A percentile compares a stretch with the other conserved stretches of the same genome.
Evolutionary conservation across 1,140 invertebrate species (phyloP).

Genomic region (Drosophila bipectinata): DNA sequence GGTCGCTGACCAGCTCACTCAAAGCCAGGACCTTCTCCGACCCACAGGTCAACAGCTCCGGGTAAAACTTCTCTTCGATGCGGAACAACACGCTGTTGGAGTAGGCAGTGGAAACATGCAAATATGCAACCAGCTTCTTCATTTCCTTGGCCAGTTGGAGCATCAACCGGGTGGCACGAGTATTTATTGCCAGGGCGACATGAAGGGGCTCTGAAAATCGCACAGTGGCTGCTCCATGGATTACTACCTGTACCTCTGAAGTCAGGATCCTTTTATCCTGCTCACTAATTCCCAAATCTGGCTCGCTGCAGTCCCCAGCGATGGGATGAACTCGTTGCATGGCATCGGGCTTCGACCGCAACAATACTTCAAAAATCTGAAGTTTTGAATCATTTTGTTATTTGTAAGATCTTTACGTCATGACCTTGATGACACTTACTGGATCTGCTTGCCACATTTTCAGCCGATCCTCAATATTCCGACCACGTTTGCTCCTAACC

Average conservation of each 20-base stretch:
- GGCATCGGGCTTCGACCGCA: constrained; percentile 15
- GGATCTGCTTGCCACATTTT: constrained; percentile 86
- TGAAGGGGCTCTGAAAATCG: constrained; percentile 91
- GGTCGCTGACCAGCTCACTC: constrained; percentile 84
- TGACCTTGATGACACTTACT: constrained; percentile 66
- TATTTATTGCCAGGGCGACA: constrained; percentile 86
- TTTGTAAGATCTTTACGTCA: too few relatives aligned
- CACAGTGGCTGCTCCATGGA: constrained; percentile 94
- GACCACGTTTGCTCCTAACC: constrained; percentile 90
- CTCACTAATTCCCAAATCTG: constrained; percentile 88
- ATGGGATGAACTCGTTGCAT: constrained; percentile 78
- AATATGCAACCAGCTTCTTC: constrained; percentile 87
- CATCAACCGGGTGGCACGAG: constrained; percentile 85
- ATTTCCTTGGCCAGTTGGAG: constrained; percentile 87
- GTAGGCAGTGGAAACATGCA: constrained; percentile 91
- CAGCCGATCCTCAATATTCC: constrained; percentile 87
- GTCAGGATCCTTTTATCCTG: constrained; percentile 83
- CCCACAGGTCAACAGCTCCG: constrained; percentile 85
- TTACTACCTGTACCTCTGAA: constrained; percentile 87
- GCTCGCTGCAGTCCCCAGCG: constrained; percentile 85
- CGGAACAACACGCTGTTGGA: constrained; percentile 86
- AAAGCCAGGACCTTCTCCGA: constrained; percentile 87
- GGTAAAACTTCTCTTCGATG: constrained; percentile 90
- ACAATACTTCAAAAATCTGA: constrained; percentile 36
- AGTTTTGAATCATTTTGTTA: too few relatives aligned